These are phyloP conservation scores for Phalacrocorax pelagicus DNA, from an alignment of 2,113 vertebrate genomes.

Conservation along the genomic window DNA sequence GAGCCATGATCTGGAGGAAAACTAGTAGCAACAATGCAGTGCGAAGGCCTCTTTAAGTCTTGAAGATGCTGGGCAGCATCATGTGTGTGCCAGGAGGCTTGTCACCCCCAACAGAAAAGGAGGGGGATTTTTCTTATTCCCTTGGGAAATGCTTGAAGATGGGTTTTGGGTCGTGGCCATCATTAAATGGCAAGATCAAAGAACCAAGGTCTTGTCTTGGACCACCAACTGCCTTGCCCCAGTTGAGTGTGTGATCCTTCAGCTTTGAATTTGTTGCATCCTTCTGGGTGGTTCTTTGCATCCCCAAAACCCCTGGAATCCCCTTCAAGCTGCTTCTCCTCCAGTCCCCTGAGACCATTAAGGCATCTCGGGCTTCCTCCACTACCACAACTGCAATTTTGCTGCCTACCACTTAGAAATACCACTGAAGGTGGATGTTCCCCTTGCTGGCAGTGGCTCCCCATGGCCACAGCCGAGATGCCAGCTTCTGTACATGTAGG, in stretches of 20 bases:
- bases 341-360: background rate
- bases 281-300: background rate
- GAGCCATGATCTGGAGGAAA: background rate
- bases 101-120: background rate
- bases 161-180: background rate
- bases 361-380: background rate
- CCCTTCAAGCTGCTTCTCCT: background rate
- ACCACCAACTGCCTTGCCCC: background rate
- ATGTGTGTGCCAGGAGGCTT: fast-evolving
- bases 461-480: background rate
- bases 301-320: background rate
- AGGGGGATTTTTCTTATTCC: background rate
- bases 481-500: constrained; percentile 52
- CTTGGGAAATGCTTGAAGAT: background rate
- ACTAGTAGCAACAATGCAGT: background rate
- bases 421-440: background rate
- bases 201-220: background rate
- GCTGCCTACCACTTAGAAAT: background rate
- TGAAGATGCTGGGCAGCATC: background rate
- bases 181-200: background rate
- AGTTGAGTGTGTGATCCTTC: background rate
- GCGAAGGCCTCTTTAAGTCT: background rate
- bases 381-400: fast-evolving
- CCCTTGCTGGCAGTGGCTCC: background rate
- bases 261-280: background rate